Conservation (phyloP, 2,888 invertebrate genomes). For the Hemaris fuciformis region DNA sequence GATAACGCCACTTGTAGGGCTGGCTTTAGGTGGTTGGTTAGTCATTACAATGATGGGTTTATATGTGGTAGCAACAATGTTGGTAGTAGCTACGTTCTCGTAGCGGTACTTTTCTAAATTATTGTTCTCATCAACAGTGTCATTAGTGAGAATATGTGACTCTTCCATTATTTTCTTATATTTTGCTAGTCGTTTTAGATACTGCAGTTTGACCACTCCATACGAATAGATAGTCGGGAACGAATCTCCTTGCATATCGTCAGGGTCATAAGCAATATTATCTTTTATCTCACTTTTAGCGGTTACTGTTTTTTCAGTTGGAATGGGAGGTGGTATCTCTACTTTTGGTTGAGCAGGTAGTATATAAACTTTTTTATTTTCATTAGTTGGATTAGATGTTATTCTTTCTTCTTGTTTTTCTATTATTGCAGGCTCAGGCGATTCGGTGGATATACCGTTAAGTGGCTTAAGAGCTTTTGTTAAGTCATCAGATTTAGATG, state of each 20-base stretch:
- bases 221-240: conserved; percentile 67
- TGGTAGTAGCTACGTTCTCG: conserved; percentile 43
- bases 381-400: conserved; percentile 10
- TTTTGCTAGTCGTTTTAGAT: conserved; percentile 60
- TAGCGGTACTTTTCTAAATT: conserved; percentile 59
- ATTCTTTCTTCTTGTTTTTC: conserved; percentile 17
- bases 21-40: conserved; percentile 37
- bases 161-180: conserved; percentile 64
- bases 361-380: conserved; percentile 24
- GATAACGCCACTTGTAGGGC: conserved; percentile 33
- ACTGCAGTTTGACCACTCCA: conserved; percentile 68
- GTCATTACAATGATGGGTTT: conserved; percentile 27
- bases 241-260: conserved; percentile 69
- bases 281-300: conserved; percentile 23
- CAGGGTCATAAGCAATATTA: conserved; percentile 64
- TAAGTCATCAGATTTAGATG: neutral
- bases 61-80: conserved; percentile 25
- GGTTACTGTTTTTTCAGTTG: conserved; percentile 26
- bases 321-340: conserved; percentile 43
- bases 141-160: conserved; percentile 64
- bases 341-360: conserved; percentile 27
- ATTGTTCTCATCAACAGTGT: conserved; percentile 45
- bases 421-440: conserved; percentile 6
- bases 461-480: conserved; percentile 22
- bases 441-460: conserved; percentile 13